phyloP scores from a whole-genome alignment of 2,888 invertebrate genomes.

The Apotomis betuletana region DNA sequence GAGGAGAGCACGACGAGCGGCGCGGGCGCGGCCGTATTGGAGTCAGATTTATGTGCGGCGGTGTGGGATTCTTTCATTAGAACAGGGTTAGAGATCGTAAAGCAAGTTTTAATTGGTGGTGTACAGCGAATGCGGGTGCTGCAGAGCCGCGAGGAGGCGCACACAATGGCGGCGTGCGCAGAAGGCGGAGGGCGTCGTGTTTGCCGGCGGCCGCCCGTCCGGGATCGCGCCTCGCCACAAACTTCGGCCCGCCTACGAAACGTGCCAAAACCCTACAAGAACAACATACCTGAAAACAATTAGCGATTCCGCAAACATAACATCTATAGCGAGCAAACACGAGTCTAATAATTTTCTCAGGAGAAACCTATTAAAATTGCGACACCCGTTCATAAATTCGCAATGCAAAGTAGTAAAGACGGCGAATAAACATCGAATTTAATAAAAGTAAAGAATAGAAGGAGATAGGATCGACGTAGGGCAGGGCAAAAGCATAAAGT shows the following conservation, averaged over 20 bases:
- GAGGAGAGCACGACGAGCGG: conserved; percentile 33
- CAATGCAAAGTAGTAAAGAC: conserved; percentile 49
- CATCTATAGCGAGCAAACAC: not conserved
- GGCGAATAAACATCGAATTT: conserved; percentile 54
- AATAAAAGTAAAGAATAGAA: conserved; percentile 61
- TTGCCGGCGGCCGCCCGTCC: conserved; percentile 69
- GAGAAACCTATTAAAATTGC: conserved; percentile 28
- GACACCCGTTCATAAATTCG: conserved; percentile 49
- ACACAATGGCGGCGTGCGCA: conserved; percentile 74
- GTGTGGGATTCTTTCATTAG: conserved; percentile 65
- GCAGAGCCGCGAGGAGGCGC: conserved; percentile 51
- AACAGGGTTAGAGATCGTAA: conserved; percentile 64
- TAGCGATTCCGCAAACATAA: conserved; percentile 13
- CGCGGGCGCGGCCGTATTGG: conserved; percentile 52
- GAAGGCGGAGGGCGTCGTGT: conserved; percentile 74
- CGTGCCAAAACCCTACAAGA: conserved; percentile 50
- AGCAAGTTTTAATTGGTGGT: conserved; percentile 72
- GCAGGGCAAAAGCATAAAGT: conserved; percentile 61
- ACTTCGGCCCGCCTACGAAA: conserved; percentile 57
- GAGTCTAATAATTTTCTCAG: conserved; percentile 11
- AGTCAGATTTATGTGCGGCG: conserved; percentile 55
- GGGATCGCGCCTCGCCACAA: conserved; percentile 61
- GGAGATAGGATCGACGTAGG: conserved; percentile 53
- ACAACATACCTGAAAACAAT: conserved; percentile 34
- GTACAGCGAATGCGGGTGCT: conserved; percentile 56